A percentile compares a stretch with the other conserved stretches of the same genome.
phyloP scores from a whole-genome alignment of 2,797 vertebrate species.

The Lepidocolaptes lacrymiger region DNA sequence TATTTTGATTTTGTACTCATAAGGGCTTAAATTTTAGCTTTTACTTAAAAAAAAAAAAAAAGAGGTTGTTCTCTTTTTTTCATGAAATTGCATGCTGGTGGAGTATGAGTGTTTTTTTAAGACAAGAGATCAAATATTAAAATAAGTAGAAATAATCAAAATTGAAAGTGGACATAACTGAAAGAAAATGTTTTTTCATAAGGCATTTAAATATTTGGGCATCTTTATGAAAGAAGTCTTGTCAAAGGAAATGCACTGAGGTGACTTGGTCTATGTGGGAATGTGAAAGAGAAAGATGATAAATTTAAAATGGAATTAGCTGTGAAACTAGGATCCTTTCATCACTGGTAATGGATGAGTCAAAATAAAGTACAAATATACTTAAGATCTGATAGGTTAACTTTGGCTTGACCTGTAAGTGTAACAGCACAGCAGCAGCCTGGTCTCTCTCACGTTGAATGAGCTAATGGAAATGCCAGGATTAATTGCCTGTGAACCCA shows the following conservation, averaged over 20 bases:
- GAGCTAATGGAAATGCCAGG: constrained; percentile 17
- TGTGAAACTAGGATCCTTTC: neutral
- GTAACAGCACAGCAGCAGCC: neutral
- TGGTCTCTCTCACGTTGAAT: neutral
- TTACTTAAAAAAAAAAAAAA: neutral
- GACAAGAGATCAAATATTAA: neutral
- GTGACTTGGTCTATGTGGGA: neutral
- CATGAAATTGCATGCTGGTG: neutral
- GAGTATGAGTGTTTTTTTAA: neutral
- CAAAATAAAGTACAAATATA: constrained; percentile 4
- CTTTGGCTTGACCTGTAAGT: neutral
- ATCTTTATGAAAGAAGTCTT: neutral
- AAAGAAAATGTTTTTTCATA: neutral
- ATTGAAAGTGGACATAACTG: neutral
- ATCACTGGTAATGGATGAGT: neutral
- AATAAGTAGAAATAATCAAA: neutral
- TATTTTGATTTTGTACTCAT: neutral
- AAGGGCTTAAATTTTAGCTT: neutral
- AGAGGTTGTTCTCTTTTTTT: neutral
- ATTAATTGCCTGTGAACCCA: neutral
- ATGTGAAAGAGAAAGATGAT: neutral
- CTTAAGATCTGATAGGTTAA: neutral
- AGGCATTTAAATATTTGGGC: neutral
- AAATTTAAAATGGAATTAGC: neutral
- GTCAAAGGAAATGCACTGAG: neutral